Evolutionary conservation across 1,140 invertebrate species (phyloP), one percentile per base, ranked within the genome.

Genomic region (Rhagoletis zephyria): DNA sequence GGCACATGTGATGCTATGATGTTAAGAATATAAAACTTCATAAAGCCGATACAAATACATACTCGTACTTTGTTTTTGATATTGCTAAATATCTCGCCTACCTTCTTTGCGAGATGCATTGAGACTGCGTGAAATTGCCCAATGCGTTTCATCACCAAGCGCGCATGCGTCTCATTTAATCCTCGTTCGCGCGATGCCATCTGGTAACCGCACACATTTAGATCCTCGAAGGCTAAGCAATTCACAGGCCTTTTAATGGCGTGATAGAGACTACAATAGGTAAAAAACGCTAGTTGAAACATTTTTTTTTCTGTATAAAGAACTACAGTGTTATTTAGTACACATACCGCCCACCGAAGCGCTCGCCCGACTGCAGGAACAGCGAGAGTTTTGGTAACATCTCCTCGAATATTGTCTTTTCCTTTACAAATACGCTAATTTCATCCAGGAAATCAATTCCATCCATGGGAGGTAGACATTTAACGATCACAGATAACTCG

Each of bases 91-190:
- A 56, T 87, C 48, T 3, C 0, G 51, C 9, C 30, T 81, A 92
- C 91, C 89, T 91, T 67, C 45, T 67, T 19, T 0, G 89, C 89
- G 14, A 92, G 59, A 1, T 77, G 90, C 89, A 93, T 92, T 6
- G 92, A 93, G 3, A 89, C 48, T 5, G 92, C 92, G 88, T 93
- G 92, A 77, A 92, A 93, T 81, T 93, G 90, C 0, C 88, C 92
- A 45, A 93, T 85, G 1, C 89, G 90, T 85, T 91, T 88, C 89
- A 93, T 89, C 6, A 92, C 91, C 74, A 93, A 10, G 0, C 89
- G 88, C 65, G 89, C 89, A 87, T 93, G 92, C 0, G 56, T 60
- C 86, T 91, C 90, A 74, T 93, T 87, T 6, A 93, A 74, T 0
- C 92, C 92, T 30, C 61, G 6, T 64, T 91, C 90, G 0, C 92